Conservation (phyloP, 1,140 invertebrate genomes). For the Mycetomoellerius zeteki region DNA sequence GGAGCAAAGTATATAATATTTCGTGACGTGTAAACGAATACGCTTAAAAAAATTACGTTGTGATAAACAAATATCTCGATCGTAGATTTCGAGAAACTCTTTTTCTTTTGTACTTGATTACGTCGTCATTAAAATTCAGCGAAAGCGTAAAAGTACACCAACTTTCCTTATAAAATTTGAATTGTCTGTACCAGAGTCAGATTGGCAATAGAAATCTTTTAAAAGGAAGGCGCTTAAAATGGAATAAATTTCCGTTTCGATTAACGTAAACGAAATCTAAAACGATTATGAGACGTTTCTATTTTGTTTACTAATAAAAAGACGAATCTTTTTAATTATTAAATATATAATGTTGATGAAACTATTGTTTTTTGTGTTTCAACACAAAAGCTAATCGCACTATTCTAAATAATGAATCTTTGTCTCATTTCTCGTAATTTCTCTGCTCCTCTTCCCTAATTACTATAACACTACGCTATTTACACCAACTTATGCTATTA, state of each 20-base stretch:
- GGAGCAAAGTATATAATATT: constrained; percentile 29
- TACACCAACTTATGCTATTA: constrained; percentile 84
- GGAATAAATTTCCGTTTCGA: neutral
- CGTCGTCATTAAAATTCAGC: constrained; percentile 68
- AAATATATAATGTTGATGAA: constrained; percentile 25
- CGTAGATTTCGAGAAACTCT: constrained; percentile 37
- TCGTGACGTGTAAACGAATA: neutral
- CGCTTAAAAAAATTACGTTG: neutral
- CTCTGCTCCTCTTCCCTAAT: constrained; percentile 62
- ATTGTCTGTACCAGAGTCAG: constrained; percentile 17
- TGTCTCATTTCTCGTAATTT: constrained; percentile 35
- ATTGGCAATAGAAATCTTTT: constrained; percentile 18
- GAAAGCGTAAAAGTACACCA: constrained; percentile 45
- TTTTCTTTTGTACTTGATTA: constrained; percentile 73
- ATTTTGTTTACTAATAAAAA: constrained; percentile 26
- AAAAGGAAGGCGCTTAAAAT: constrained; percentile 37
- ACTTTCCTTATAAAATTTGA: constrained; percentile 56
- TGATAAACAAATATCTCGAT: constrained; percentile 55
- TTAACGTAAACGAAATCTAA: constrained; percentile 24
- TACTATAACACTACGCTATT: constrained; percentile 82
- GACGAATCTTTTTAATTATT: constrained; percentile 37
- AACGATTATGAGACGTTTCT: neutral
- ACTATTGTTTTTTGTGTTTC: constrained; percentile 32
- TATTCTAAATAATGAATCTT: constrained; percentile 41
- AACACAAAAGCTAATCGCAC: constrained; percentile 63